Evolutionary conservation across 2,888 invertebrate genomes (phyloP).

Genomic region (Aromia moschata): DNA sequence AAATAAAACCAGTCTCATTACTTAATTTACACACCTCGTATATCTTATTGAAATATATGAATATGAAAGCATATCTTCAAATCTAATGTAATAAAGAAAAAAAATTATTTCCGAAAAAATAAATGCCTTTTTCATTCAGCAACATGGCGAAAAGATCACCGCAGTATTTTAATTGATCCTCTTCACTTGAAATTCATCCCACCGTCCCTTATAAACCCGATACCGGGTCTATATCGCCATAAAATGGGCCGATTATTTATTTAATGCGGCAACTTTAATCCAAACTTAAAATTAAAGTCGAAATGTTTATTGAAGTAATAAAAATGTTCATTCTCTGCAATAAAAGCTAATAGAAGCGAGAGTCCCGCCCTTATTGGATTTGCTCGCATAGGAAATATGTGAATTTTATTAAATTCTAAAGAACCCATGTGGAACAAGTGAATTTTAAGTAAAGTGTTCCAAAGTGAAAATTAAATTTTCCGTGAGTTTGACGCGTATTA

Average conservation of each 20-base stretch:
- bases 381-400: constrained; percentile 51
- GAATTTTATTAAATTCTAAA: constrained; percentile 56
- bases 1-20: too few relatives aligned
- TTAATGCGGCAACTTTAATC: not conserved
- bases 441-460: constrained; percentile 39
- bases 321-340: constrained; percentile 49
- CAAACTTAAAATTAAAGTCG: constrained; percentile 11
- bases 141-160: too few relatives aligned
- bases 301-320: constrained; percentile 47
- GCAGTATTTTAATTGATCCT: not conserved
- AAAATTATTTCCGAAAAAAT: too few relatives aligned
- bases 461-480: constrained; percentile 35
- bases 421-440: constrained; percentile 53
- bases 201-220: not conserved
- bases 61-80: too few relatives aligned
- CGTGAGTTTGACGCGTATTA: constrained; percentile 22
- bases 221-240: not conserved
- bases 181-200: not conserved
- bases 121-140: too few relatives aligned
- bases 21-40: too few relatives aligned
- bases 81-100: too few relatives aligned
- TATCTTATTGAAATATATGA: too few relatives aligned
- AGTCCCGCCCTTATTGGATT: constrained; percentile 54
- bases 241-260: not conserved
- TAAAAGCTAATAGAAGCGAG: constrained; percentile 55